phyloP scores from a whole-genome alignment of 2,888 invertebrate species.

The Drosophila recens region DNA sequence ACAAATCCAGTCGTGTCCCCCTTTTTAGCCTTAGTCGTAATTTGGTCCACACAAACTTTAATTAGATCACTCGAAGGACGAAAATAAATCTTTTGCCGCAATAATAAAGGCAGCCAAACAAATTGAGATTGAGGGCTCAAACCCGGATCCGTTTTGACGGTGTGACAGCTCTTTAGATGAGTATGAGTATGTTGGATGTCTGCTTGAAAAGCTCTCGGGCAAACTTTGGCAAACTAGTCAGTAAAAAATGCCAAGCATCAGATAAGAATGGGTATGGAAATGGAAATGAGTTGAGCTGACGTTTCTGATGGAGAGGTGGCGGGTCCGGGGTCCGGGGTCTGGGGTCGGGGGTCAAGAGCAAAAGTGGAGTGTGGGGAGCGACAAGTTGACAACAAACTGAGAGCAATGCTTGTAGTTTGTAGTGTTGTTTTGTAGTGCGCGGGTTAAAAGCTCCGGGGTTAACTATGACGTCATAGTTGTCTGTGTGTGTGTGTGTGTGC shows the following conservation, averaged over 20 bases:
- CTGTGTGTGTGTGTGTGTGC: constrained; percentile 30
- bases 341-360: not conserved
- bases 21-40: constrained; percentile 38
- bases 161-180: not conserved
- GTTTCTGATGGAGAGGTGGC: constrained; percentile 8
- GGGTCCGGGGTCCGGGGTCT: not conserved
- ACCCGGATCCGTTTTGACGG: constrained; percentile 20
- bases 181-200: not conserved
- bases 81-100: constrained; percentile 75
- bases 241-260: constrained; percentile 63
- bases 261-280: constrained; percentile 56
- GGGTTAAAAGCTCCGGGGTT: constrained; percentile 71
- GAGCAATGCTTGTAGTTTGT: constrained; percentile 34
- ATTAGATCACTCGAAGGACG: constrained; percentile 76
- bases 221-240: constrained; percentile 65
- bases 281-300: constrained; percentile 73
- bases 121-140: constrained; percentile 55
- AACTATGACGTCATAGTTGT: constrained; percentile 75
- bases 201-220: constrained; percentile 63
- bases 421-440: constrained; percentile 23
- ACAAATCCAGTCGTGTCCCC: constrained; percentile 27
- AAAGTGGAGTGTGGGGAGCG: constrained; percentile 42
- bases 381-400: constrained; percentile 67
- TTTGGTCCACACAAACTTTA: constrained; percentile 67
- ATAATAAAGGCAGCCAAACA: constrained; percentile 71